Percentiles rank a stretch among this genome's conserved stretches.
Conservation (phyloP, 2,888 invertebrate genomes). For the Xestia xanthographa region DNA sequence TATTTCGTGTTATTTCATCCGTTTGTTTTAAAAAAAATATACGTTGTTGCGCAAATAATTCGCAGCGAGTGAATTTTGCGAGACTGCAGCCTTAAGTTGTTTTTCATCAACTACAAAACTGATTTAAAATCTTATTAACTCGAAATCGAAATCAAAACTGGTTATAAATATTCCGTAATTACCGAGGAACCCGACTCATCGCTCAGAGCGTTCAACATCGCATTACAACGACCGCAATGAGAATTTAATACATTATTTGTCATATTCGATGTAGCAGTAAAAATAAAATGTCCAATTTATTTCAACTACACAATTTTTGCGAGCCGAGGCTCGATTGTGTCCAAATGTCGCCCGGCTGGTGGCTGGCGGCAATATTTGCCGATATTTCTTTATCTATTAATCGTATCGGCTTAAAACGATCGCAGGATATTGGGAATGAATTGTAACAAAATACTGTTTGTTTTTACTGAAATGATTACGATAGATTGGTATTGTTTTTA, state of each 20-base stretch:
- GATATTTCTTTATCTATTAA: slow-evolving; percentile 63
- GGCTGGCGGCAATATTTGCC: slow-evolving; percentile 49
- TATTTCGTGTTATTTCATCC: too few species aligned
- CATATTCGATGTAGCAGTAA: slow-evolving; percentile 33
- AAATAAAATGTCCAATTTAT: slow-evolving; percentile 52
- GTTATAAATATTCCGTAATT: slow-evolving; percentile 20
- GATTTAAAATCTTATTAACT: slow-evolving; percentile 35
- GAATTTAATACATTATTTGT: slow-evolving; percentile 56
- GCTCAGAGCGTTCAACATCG: slow-evolving; percentile 7
- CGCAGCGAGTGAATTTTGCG: too few species aligned
- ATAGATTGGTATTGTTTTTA: slow-evolving; percentile 41
- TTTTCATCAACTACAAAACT: slow-evolving; percentile 1
- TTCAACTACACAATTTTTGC: slow-evolving; percentile 45
- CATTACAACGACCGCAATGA: slow-evolving; percentile 27
- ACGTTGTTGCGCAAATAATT: too few species aligned
- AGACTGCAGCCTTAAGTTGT: too few species aligned
- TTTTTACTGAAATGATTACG: slow-evolving; percentile 32
- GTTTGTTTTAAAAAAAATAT: too few species aligned
- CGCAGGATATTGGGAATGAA: slow-evolving; percentile 40
- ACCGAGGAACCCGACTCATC: neutral
- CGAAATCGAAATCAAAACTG: slow-evolving; percentile 33
- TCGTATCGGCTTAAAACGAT: slow-evolving; percentile 59
- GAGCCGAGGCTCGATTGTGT: slow-evolving; percentile 51
- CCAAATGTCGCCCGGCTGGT: slow-evolving; percentile 31
- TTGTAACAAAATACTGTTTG: slow-evolving; percentile 44